Conservation (phyloP, 2,888 invertebrate genomes). For the Acanthosepion lycidas region DNA sequence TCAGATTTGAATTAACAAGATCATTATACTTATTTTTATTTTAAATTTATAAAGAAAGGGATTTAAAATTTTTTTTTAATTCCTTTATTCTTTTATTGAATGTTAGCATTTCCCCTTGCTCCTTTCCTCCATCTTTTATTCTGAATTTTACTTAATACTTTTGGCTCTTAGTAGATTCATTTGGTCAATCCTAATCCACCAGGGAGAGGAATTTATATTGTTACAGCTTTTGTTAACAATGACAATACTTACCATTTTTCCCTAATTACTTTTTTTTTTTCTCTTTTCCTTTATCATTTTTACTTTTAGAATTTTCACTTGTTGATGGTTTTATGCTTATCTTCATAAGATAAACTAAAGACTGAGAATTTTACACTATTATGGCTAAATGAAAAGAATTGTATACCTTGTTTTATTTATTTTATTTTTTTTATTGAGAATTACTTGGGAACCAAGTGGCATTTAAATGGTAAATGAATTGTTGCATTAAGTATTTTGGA, state of each 20-base stretch:
- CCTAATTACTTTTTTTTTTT: neutral
- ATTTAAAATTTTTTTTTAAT: neutral
- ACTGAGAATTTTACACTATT: no score
- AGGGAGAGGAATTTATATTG: neutral
- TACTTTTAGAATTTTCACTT: neutral
- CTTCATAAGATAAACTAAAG: no score
- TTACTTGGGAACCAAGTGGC: no score
- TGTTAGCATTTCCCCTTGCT: neutral
- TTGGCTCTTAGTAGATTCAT: neutral
- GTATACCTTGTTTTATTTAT: no score
- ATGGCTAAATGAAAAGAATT: no score
- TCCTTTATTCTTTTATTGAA: no score
- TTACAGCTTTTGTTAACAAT: neutral
- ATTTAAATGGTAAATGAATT: no score
- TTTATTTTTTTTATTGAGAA: no score
- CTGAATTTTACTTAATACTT: neutral
- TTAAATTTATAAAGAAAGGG: slow-evolving; percentile 21
- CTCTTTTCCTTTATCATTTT: neutral
- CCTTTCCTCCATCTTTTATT: neutral
- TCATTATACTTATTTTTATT: neutral
- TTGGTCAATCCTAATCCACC: neutral
- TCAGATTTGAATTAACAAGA: neutral
- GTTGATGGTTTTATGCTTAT: no score
- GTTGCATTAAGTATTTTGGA: no score
- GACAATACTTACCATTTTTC: neutral